Evolutionary conservation across 2,113 vertebrate genomes (phyloP).

Genomic region (Scomber colias): DNA sequence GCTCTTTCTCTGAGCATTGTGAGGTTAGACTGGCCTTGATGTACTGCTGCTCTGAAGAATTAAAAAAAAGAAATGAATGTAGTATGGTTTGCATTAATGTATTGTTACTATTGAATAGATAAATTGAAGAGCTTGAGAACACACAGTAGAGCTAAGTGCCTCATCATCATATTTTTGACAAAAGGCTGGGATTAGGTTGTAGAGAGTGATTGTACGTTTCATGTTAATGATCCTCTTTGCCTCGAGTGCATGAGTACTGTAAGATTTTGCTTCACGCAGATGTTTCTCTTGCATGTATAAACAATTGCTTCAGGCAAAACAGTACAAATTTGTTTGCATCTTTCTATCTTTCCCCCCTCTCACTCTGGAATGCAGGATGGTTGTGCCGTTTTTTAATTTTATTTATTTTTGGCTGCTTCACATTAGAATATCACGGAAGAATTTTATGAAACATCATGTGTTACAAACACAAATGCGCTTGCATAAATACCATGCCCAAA

Average conservation of each 20-base stretch:
- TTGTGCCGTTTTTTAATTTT: conserved; percentile 9
- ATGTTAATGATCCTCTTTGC: conserved; percentile 55
- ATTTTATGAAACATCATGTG: background rate
- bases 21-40: conserved; percentile 24
- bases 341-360: conserved; percentile 15
- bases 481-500: background rate
- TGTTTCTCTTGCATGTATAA: conserved; percentile 60
- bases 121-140: conserved; percentile 6
- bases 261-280: conserved; percentile 43
- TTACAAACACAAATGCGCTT: too few species aligned
- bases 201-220: conserved; percentile 46
- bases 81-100: conserved; percentile 43
- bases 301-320: conserved; percentile 50
- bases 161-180: conserved; percentile 63
- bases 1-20: conserved; percentile 1
- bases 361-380: background rate
- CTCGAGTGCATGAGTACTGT: conserved; percentile 40
- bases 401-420: background rate
- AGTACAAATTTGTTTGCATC: conserved; percentile 33
- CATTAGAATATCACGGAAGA: background rate
- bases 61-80: conserved; percentile 30
- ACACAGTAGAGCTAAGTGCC: conserved; percentile 25
- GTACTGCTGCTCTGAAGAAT: conserved; percentile 33
- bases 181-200: conserved; percentile 47
- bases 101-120: conserved; percentile 39